phyloP scores from a whole-genome alignment of 1,140 invertebrate species.

The Asbolus verrucosus region DNA sequence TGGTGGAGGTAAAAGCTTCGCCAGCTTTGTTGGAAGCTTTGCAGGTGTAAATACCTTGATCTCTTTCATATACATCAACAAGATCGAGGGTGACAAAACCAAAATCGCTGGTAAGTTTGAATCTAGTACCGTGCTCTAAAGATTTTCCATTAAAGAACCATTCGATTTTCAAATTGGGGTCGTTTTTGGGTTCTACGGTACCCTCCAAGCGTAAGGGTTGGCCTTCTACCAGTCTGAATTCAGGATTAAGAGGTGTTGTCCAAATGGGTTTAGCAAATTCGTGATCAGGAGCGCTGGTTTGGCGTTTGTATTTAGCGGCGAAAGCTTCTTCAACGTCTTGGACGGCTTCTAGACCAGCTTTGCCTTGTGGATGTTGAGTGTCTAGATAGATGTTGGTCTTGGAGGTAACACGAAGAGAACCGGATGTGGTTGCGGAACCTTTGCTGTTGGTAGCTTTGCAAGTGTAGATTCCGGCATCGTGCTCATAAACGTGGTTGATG shows the following conservation, averaged over 20 bases:
- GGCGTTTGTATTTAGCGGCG: constrained; percentile 75
- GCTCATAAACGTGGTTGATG: constrained; percentile 82
- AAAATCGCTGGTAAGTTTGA: constrained; percentile 91
- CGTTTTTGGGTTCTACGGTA: constrained; percentile 94
- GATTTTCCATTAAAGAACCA: constrained; percentile 95
- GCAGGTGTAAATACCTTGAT: constrained; percentile 94
- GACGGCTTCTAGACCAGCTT: constrained; percentile 86
- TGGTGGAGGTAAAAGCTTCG: constrained; percentile 92
- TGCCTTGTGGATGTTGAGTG: constrained; percentile 92
- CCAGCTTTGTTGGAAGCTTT: constrained; percentile 88
- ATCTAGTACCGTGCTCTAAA: constrained; percentile 85
- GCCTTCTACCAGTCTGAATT: constrained; percentile 89
- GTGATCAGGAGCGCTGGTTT: constrained; percentile 75
- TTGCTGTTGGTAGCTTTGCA: constrained; percentile 93
- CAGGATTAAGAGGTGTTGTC: constrained; percentile 82
- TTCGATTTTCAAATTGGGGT: constrained; percentile 94
- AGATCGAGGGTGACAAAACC: constrained; percentile 92
- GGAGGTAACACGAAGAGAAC: constrained; percentile 84
- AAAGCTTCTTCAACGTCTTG: constrained; percentile 85
- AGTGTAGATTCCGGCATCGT: constrained; percentile 92
- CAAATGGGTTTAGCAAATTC: constrained; percentile 90
- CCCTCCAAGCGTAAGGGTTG: constrained; percentile 93
- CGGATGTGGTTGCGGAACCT: constrained; percentile 88
- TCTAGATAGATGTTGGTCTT: constrained; percentile 84
- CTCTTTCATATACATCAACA: constrained; percentile 89